Conservation (phyloP, 2,113 vertebrate genomes). For the Prunella himalayana region DNA sequence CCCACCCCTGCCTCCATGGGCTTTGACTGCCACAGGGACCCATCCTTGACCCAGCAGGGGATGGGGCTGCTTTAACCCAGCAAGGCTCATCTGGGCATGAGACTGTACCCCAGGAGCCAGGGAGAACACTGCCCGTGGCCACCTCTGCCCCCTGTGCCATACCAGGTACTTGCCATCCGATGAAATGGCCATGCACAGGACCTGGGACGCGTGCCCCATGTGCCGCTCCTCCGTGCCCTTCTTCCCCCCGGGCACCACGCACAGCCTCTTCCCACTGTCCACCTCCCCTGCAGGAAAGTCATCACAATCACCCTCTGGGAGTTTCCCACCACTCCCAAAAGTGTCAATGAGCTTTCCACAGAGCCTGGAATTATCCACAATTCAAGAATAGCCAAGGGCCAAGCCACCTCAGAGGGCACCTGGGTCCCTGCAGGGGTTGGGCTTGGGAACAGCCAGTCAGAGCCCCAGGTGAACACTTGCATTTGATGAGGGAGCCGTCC, state of each 20-base stretch:
- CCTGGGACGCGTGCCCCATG: slow-evolving; percentile 80
- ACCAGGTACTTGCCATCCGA: slow-evolving; percentile 95
- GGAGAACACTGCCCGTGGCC: neutral
- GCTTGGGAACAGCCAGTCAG: neutral
- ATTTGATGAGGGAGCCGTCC: slow-evolving; percentile 95
- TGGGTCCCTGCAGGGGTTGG: too few relatives aligned
- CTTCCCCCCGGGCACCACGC: slow-evolving; percentile 80
- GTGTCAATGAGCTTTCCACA: rapidly evolving
- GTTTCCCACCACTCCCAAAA: neutral
- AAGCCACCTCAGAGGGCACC: neutral
- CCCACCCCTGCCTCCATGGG: neutral
- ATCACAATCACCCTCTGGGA: neutral
- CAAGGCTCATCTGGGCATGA: neutral
- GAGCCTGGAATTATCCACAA: neutral
- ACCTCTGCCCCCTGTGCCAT: neutral
- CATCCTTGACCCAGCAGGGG: neutral
- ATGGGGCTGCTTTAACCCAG: neutral
- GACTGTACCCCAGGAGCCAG: rapidly evolving
- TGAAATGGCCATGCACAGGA: slow-evolving; percentile 92
- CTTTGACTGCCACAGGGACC: neutral
- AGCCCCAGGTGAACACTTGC: slow-evolving; percentile 70
- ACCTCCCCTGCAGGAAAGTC: slow-evolving; percentile 80
- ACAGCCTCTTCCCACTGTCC: slow-evolving; percentile 85
- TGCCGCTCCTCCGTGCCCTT: slow-evolving; percentile 80
- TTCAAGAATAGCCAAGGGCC: neutral